phyloP scores from a whole-genome alignment of 2,888 invertebrate genomes.

The Zeuzera pyrina region DNA sequence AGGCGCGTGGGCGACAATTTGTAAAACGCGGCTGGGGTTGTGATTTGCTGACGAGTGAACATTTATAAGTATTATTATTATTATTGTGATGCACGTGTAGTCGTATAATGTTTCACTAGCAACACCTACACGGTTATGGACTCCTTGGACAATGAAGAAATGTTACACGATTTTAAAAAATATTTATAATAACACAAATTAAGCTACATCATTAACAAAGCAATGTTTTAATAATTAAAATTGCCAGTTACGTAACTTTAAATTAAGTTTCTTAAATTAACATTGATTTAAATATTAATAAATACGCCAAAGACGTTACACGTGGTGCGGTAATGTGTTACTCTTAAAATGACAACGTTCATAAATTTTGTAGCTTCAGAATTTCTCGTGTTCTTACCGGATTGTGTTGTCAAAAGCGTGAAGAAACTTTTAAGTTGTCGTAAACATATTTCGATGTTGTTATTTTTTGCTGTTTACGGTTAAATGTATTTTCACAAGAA shows the following conservation, averaged over 20 bases:
- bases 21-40: conserved; percentile 37
- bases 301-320: too few species aligned
- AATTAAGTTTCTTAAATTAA: too few species aligned
- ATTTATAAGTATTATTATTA: too few species aligned
- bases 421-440: conserved; percentile 26
- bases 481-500: conserved; percentile 19
- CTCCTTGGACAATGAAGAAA: too few species aligned
- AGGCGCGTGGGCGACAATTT: conserved; percentile 48
- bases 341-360: conserved; percentile 13
- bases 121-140: conserved; percentile 13
- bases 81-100: too few species aligned
- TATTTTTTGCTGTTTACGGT: conserved; percentile 25
- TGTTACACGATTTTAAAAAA: too few species aligned
- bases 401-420: conserved; percentile 24
- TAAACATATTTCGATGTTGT: conserved; percentile 32
- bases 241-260: too few species aligned
- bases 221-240: too few species aligned
- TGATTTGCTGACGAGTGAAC: conserved; percentile 60
- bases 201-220: too few species aligned
- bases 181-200: too few species aligned
- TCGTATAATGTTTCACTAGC: too few species aligned
- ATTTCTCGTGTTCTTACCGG: conserved; percentile 20
- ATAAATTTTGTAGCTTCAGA: conserved; percentile 19
- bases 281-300: too few species aligned
- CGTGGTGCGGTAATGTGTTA: neutral